A percentile compares a stretch with the other conserved stretches of the same genome.
Conservation (phyloP, 1,140 invertebrate genomes). For the Drosophila nasuta region DNA sequence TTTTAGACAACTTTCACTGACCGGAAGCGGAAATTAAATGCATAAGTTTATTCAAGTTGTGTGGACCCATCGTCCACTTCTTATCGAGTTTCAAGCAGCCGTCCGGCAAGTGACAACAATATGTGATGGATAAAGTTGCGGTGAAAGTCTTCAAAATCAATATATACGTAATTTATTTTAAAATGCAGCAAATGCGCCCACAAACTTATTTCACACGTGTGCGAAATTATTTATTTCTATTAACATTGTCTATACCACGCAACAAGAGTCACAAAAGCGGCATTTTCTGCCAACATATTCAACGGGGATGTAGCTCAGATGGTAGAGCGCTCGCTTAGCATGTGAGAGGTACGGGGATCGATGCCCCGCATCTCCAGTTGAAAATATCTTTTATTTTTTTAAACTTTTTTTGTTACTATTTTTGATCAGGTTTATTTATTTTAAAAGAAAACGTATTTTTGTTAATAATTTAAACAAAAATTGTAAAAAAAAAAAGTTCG, state of each 20-base stretch:
- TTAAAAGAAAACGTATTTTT: background rate
- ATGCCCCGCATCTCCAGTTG: constrained; percentile 88
- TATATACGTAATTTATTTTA: background rate
- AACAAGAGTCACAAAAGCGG: background rate
- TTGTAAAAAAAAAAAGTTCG: background rate
- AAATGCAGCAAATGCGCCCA: background rate
- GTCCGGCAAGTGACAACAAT: constrained; percentile 2
- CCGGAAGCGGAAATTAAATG: constrained; percentile 82
- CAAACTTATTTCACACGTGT: background rate
- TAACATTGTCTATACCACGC: background rate
- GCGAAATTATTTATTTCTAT: background rate
- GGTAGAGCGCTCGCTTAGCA: constrained; percentile 94
- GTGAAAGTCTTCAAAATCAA: background rate
- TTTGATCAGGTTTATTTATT: background rate
- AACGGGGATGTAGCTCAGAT: constrained; percentile 87
- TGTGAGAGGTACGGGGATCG: constrained; percentile 93
- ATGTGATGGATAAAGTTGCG: constrained; percentile 12
- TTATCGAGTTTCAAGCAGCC: constrained; percentile 56
- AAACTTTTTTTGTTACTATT: background rate
- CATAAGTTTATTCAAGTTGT: constrained; percentile 68
- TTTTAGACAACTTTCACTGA: constrained; percentile 72
- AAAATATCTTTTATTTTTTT: background rate
- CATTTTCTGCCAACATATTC: rapidly evolving
- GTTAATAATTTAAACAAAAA: background rate
- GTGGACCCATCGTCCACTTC: constrained; percentile 25